phyloP scores from a whole-genome alignment of 1,140 invertebrate genomes.

The Theocolax elegans region DNA sequence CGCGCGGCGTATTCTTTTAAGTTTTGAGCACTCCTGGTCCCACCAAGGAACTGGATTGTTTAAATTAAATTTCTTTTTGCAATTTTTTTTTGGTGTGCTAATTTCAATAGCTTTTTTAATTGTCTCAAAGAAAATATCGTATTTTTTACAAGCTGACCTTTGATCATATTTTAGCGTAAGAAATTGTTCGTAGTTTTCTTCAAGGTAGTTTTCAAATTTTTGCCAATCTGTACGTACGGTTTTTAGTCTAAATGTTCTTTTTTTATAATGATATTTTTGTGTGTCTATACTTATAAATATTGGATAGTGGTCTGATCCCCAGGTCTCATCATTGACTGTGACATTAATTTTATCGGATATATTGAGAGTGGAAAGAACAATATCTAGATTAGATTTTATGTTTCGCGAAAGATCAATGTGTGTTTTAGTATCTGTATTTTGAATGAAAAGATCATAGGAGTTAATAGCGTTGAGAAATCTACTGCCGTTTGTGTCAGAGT shows the following conservation, averaged over 20 bases:
- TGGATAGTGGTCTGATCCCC: neutral
- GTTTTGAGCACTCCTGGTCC: neutral
- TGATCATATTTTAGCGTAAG: neutral
- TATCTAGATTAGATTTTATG: neutral
- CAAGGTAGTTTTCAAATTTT: neutral
- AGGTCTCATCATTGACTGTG: neutral
- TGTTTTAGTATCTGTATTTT: neutral
- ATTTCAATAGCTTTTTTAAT: neutral
- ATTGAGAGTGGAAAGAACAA: neutral
- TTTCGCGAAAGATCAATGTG: neutral
- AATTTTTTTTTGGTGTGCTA: neutral
- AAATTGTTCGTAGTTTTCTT: neutral
- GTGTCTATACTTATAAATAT: neutral
- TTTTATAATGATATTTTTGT: neutral
- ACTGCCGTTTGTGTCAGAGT: neutral
- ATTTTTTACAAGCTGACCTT: neutral
- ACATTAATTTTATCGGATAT: neutral
- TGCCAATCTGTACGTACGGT: neutral
- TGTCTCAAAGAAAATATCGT: neutral
- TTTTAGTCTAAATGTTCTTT: neutral
- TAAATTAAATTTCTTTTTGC: too few species aligned
- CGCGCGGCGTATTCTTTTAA: too few species aligned
- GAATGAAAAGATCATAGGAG: neutral
- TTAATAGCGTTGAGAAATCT: neutral
- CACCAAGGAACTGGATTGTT: conserved; percentile 14